A percentile compares a stretch with the other conserved stretches of the same genome.
phyloP scores from a whole-genome alignment of 2,888 invertebrate species.

The Drosophila anomalata region DNA sequence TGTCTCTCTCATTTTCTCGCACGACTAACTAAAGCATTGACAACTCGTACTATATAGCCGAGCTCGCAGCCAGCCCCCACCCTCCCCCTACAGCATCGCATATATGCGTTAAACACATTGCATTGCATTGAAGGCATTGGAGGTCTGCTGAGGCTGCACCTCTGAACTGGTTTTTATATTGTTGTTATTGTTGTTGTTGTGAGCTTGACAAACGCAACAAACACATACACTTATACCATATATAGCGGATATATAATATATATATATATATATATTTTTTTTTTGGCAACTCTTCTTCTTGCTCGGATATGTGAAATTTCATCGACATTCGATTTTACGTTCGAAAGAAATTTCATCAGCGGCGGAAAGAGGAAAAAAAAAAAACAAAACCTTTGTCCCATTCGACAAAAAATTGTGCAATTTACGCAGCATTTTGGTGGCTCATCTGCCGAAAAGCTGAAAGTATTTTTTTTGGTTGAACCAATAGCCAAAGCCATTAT shows the following conservation, averaged over 20 bases:
- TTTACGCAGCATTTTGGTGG: constrained; percentile 42
- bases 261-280: constrained; percentile 39
- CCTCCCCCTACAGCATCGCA: constrained; percentile 29
- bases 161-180: constrained; percentile 45
- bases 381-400: constrained; percentile 39
- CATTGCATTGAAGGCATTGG: constrained; percentile 38
- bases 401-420: constrained; percentile 58
- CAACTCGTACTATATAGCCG: constrained; percentile 67
- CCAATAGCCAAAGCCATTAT: constrained; percentile 21
- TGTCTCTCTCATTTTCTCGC: constrained; percentile 39
- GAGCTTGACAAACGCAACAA: constrained; percentile 42
- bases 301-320: constrained; percentile 34
- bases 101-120: constrained; percentile 52
- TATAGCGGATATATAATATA: constrained; percentile 8
- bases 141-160: constrained; percentile 46
- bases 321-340: constrained; percentile 31
- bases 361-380: neutral
- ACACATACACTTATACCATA: constrained; percentile 9
- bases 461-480: constrained; percentile 22
- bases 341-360: constrained; percentile 43
- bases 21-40: constrained; percentile 77
- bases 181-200: neutral
- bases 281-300: constrained; percentile 44
- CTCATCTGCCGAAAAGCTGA: constrained; percentile 38
- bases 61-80: constrained; percentile 14